These are phyloP conservation scores for Galaxea fascicularis DNA, from an alignment of 92 coral and sea anemone species.

Conservation along the genomic window DNA sequence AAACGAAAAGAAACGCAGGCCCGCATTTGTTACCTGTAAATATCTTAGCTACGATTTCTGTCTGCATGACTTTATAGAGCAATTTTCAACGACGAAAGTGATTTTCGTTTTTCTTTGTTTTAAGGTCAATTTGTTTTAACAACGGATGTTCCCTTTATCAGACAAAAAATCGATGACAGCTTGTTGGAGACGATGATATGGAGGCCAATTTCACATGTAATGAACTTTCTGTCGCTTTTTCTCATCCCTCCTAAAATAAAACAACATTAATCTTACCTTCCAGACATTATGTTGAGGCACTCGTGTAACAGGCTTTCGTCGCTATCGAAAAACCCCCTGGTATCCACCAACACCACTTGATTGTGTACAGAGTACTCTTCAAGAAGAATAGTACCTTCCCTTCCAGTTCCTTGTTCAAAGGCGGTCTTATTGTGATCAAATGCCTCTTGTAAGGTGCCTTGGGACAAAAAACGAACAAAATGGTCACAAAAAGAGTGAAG, in stretches of 20 bases:
- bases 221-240: not conserved
- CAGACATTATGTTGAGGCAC: conserved; percentile 72
- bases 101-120: too few species aligned
- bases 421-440: conserved; percentile 56
- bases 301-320: conserved; percentile 66
- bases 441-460: conserved; percentile 78
- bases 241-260: not conserved
- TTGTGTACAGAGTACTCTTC: conserved; percentile 60
- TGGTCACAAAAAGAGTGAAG: not conserved
- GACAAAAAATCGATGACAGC: too few species aligned
- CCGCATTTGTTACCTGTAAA: too few species aligned
- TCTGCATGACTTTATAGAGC: too few species aligned
- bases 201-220: too few species aligned
- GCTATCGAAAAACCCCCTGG: conserved; percentile 79
- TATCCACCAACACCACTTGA: conserved; percentile 67
- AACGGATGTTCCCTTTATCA: too few species aligned
- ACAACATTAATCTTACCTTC: conserved; percentile 50
- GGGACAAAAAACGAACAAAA: not conserved
- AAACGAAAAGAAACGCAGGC: not conserved
- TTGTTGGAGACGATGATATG: too few species aligned
- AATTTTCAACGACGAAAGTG: too few species aligned
- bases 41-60: too few species aligned
- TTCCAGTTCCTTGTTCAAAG: conserved; percentile 82
- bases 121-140: too few species aligned
- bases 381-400: conserved; percentile 71